Evolutionary conservation across 1,140 invertebrate species (phyloP).

Genomic region (Lepidurus couesii): DNA sequence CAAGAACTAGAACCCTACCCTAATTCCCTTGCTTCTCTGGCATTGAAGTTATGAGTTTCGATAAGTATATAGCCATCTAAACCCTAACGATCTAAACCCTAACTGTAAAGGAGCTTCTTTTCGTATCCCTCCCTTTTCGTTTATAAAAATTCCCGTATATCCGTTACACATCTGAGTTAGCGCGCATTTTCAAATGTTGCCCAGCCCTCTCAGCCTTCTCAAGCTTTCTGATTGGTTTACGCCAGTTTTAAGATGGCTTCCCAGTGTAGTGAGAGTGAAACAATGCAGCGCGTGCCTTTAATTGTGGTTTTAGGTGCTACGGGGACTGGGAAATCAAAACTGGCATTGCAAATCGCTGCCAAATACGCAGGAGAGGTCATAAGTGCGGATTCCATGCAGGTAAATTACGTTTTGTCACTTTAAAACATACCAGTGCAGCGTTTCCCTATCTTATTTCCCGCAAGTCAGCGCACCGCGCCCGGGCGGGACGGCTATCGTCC

Average conservation of each 20-base stretch:
- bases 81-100: too few relatives aligned
- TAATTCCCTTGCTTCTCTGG: not conserved
- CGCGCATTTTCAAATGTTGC: not conserved
- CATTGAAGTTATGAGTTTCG: not conserved
- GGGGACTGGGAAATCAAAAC: constrained; percentile 93
- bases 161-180: too few relatives aligned
- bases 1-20: not conserved
- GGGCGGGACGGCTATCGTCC: too few relatives aligned
- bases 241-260: constrained; percentile 31
- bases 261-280: not conserved
- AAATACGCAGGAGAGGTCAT: constrained; percentile 92
- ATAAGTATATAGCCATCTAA: not conserved
- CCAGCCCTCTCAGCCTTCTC: not conserved
- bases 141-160: too few relatives aligned
- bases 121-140: too few relatives aligned
- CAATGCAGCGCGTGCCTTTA: constrained; percentile 52
- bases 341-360: constrained; percentile 83
- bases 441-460: not conserved
- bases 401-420: constrained; percentile 46
- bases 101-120: too few relatives aligned
- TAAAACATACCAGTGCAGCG: not conserved
- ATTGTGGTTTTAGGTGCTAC: constrained; percentile 90
- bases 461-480: not conserved
- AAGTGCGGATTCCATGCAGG: constrained; percentile 99
- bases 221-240: not conserved